These are phyloP conservation scores for Neolamprologus modestus DNA, from an alignment of 2,113 vertebrate species.

Conservation along the genomic window DNA sequence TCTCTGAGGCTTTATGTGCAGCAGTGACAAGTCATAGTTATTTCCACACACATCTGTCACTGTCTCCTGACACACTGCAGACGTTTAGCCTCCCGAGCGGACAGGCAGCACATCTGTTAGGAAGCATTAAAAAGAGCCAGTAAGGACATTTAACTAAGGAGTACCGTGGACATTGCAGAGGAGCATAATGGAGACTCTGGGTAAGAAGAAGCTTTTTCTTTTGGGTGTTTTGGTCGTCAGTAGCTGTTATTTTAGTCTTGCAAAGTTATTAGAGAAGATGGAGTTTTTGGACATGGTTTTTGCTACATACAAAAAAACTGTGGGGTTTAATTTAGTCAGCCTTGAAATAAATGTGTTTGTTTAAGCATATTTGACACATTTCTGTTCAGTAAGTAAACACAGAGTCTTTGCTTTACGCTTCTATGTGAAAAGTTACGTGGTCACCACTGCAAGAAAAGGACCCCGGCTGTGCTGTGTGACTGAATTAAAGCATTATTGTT, in stretches of 20 bases:
- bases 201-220: slow-evolving; percentile 26
- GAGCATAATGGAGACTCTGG: slow-evolving; percentile 44
- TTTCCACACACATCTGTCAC: background rate
- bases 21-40: background rate
- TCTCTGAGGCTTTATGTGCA: slow-evolving; percentile 10
- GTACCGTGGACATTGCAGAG: background rate
- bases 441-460: background rate
- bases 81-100: background rate
- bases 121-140: rapidly evolving
- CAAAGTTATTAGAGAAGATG: background rate
- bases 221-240: background rate
- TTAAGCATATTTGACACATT: background rate
- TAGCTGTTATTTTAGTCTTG: background rate
- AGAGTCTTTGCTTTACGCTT: background rate
- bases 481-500: background rate
- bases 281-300: background rate
- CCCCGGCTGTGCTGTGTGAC: rapidly evolving
- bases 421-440: background rate
- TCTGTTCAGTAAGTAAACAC: background rate
- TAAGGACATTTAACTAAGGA: background rate
- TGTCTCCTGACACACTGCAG: background rate
- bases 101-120: background rate
- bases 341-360: background rate
- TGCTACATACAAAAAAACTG: background rate
- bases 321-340: background rate